Evolutionary conservation across 2,113 vertebrate species (phyloP), one percentile per base, ranked within the genome.

Genomic region (Ammospiza nelsoni): DNA sequence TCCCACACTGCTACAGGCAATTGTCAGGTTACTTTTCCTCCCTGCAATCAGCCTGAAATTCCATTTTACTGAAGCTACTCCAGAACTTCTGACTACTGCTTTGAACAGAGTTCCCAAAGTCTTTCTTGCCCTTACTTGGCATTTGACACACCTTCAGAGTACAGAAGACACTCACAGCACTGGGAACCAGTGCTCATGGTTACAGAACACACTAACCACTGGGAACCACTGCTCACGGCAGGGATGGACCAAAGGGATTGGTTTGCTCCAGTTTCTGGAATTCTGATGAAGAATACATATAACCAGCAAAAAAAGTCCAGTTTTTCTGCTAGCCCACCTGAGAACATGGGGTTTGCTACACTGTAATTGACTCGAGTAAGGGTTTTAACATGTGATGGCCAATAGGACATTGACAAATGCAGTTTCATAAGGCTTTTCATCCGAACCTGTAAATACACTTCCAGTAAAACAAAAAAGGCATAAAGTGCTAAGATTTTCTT

Each of bases 361-460:
- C 21, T 4, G 3, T 10, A 41, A n/a, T 22, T 22, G 7, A 4
- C 15, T 63, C 2, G 0, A 65, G 4, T 31, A 54, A 48, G 44
- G 15, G 4, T 39, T 87, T 69, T 74, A 31, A 46, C 77, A 33
- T 10, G 4, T 18, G 15, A 48, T 39, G 4, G 59, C 33, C 59
- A 74, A 9, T 10, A 75, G 67, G 23, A 29, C 33, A 41, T 4
- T 57, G 18, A 21, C 19, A 90, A 82, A 71, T 37, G 19, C 43
- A 76, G 24, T 49, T 54, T 67, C 9, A 2, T 28, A 20, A 67
- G 24, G 28, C 25, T 61, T 55, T 78, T 57, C 41, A 87, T 11
- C 23, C 85, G 31, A 63, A 78, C 75, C 11, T 12, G 17, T 46
- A 63, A 71, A 37, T 31, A n/a, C 1, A 3, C 11, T 81, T 85